Base-by-base conservation (phyloP, 2,888 invertebrate species). In the Parnassius apollo region DNA sequence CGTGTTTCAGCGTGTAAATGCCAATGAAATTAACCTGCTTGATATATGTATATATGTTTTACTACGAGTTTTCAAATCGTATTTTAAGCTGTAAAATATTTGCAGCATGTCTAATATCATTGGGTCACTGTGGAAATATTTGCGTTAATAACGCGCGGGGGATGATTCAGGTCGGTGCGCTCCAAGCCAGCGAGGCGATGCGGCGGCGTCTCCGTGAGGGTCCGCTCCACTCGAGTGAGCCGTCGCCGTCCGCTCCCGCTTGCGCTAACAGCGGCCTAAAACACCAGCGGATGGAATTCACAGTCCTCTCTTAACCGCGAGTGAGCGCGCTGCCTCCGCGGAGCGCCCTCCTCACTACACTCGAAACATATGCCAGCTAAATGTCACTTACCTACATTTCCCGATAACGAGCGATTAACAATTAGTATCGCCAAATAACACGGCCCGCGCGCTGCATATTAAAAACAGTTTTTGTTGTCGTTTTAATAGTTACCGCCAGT, bases 301-400 rank as follows among this genome's bases (percentile, higher is more conserved):
- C 90, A 91, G 91, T 91, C 78, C 84, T 83, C 87, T 81, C 78
- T 80, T 80, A 87, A 83, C 90, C 89, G 88, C 88, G 86, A 87
- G 82, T 83, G 90, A 89, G 91, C 87, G 88, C 88, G 90, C 87
- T 86, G 89, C 88, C 81, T 86, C 78, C 77, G 85, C 87, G 87
- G 88, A 85, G 85, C 82, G 85, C 85, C 82, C 83, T 78, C 77
- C 75, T 77, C 78, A 71, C 71, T 75, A 77, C 81, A 78, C 79
- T 79, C 75, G 81, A 80, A 81, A 80, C 88, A 84, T 82, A 86
- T 88, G 88, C 82, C 81, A 81, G 46, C 86, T 82, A 83, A 83
- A 88, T 86, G 86, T 83, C n/a, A n/a, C 46, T 2, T 46, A 85
- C 84, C 85, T 81, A 77, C 81, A 83, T 79, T 78, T 76, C 72